Percentiles rank a stretch among this genome's conserved stretches.
phyloP scores from a whole-genome alignment of 1,140 invertebrate species.

The Reticulitermes speratus region DNA sequence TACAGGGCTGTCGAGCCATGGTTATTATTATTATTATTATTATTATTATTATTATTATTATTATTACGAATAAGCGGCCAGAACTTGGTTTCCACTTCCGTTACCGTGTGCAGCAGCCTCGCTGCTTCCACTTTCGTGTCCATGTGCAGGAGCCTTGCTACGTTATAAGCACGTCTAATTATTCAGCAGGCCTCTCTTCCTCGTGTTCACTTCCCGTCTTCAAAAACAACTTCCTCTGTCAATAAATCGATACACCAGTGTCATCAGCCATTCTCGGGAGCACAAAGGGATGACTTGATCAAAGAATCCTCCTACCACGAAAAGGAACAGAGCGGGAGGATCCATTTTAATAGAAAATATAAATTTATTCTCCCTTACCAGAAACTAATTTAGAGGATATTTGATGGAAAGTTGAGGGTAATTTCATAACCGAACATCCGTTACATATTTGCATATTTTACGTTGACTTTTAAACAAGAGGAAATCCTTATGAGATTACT shows the following conservation, averaged over 20 bases:
- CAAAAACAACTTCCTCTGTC: constrained; percentile 1
- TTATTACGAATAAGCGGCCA: too few species aligned
- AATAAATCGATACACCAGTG: constrained; percentile 11
- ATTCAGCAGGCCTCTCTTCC: neutral
- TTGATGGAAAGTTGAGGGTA: neutral
- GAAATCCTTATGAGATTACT: neutral
- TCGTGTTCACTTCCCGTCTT: too few species aligned
- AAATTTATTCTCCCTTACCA: constrained; percentile 7
- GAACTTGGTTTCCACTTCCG: too few species aligned
- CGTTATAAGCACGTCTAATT: constrained; percentile 6
- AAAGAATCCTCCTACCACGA: neutral
- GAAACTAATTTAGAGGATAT: neutral
- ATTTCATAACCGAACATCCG: neutral
- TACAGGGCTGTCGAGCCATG: too few species aligned
- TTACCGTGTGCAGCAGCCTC: too few species aligned
- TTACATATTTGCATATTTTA: neutral
- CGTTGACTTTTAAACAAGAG: neutral
- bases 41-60: too few species aligned
- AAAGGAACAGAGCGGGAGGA: too few species aligned
- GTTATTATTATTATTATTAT: too few species aligned
- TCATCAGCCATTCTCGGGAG: neutral
- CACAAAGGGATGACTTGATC: constrained; percentile 10
- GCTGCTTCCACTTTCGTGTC: too few species aligned
- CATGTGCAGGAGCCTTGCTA: neutral
- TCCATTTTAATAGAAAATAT: constrained; percentile 13